Conservation (phyloP, 2,113 vertebrate genomes). For the Heterocephalus glaber region DNA sequence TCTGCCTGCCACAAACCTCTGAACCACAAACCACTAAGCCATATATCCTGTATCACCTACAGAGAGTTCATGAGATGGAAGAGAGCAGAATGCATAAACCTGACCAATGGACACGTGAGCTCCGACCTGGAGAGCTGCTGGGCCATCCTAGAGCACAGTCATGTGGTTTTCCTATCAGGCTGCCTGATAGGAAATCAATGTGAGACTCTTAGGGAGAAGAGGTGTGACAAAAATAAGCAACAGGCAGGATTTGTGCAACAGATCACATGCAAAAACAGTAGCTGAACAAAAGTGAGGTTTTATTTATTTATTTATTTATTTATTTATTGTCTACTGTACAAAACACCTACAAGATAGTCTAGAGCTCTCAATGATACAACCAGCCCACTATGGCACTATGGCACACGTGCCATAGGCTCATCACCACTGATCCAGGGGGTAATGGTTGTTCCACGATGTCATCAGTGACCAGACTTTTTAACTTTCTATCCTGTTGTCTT, state of each 20-base stretch:
- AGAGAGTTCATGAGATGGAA: neutral
- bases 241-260: accelerated
- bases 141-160: neutral
- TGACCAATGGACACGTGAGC: neutral
- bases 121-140: neutral
- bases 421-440: neutral
- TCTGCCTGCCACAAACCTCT: neutral
- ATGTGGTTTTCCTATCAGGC: neutral
- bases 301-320: neutral
- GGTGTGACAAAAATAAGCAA: no score
- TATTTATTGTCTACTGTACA: neutral
- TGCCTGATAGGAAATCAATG: neutral
- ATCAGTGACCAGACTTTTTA: neutral
- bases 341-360: neutral
- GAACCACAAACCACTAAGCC: neutral
- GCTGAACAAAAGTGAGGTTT: neutral
- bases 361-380: neutral
- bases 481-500: neutral
- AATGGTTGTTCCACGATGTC: neutral
- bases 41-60: neutral
- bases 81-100: accelerated
- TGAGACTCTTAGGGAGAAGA: neutral
- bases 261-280: neutral
- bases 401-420: neutral
- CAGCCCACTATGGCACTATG: neutral